A percentile compares a stretch with the other conserved stretches of the same genome.
Evolutionary conservation across 2,888 invertebrate species (phyloP).

Genomic region (Meiosimyza platycephala): DNA sequence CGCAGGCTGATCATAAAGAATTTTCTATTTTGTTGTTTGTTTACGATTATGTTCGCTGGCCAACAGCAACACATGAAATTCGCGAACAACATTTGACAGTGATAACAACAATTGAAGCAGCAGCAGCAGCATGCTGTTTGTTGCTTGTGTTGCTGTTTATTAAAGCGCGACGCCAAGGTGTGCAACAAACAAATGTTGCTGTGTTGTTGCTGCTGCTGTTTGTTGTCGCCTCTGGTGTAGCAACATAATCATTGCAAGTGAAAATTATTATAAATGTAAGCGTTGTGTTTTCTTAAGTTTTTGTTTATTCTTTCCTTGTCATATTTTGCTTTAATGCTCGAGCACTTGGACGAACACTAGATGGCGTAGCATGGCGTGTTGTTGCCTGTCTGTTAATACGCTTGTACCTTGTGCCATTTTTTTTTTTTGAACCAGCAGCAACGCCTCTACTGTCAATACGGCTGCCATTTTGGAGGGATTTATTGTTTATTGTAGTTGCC

Average conservation of each 20-base stretch:
- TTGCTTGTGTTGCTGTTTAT: not conserved
- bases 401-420: not conserved
- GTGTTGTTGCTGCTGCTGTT: constrained; percentile 28
- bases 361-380: constrained; percentile 17
- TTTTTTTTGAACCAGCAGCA: not conserved
- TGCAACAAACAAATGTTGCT: constrained; percentile 36
- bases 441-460: constrained; percentile 33
- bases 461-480: constrained; percentile 55
- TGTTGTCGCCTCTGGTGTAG: constrained; percentile 39
- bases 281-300: not conserved
- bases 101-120: constrained; percentile 40
- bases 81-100: constrained; percentile 36
- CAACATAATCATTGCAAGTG: constrained; percentile 55
- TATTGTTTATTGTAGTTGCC: constrained; percentile 65
- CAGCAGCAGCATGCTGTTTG: constrained; percentile 5
- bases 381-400: constrained; percentile 14
- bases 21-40: constrained; percentile 52
- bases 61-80: constrained; percentile 43
- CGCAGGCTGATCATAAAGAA: constrained; percentile 38
- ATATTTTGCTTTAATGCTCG: constrained; percentile 7
- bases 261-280: constrained; percentile 59
- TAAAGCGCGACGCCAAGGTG: not conserved
- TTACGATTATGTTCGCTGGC: constrained; percentile 59
- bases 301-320: not conserved
- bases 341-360: constrained; percentile 42